Conservation (phyloP, 2,888 invertebrate genomes). For the Physocephala rufipes region DNA sequence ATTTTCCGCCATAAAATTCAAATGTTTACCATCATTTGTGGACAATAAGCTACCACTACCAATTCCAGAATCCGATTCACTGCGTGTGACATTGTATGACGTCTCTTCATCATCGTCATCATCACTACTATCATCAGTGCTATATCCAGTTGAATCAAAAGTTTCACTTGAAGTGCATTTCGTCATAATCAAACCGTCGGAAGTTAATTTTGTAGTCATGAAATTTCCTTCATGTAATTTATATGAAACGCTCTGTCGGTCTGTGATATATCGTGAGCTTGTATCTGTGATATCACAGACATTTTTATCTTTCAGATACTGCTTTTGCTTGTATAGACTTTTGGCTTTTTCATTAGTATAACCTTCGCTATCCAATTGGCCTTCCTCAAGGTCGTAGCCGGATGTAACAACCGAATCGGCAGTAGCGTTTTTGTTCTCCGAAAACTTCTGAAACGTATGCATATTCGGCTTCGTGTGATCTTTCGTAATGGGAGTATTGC, state of each 20-base stretch:
- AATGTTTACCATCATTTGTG: slow-evolving; percentile 35
- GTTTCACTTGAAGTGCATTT: slow-evolving; percentile 65
- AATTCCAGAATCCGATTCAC: slow-evolving; percentile 66
- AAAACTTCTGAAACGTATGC: slow-evolving; percentile 70
- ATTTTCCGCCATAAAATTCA: no score
- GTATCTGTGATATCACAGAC: slow-evolving; percentile 51
- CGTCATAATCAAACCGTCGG: slow-evolving; percentile 65
- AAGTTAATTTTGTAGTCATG: slow-evolving; percentile 66
- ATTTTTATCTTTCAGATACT: slow-evolving; percentile 42
- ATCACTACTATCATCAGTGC: slow-evolving; percentile 65
- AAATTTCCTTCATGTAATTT: slow-evolving; percentile 65
- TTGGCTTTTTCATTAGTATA: slow-evolving; percentile 62
- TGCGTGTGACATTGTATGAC: slow-evolving; percentile 65
- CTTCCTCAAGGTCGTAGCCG: slow-evolving; percentile 65
- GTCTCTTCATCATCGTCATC: slow-evolving; percentile 66
- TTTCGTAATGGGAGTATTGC: slow-evolving; percentile 74
- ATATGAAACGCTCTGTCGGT: slow-evolving; percentile 64
- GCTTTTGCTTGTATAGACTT: slow-evolving; percentile 40
- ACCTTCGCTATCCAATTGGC: slow-evolving; percentile 63
- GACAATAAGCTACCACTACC: slow-evolving; percentile 59
- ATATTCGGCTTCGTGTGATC: slow-evolving; percentile 75
- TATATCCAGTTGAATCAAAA: slow-evolving; percentile 64
- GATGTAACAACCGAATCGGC: slow-evolving; percentile 67
- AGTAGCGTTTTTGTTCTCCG: slow-evolving; percentile 71
- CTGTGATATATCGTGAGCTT: slow-evolving; percentile 64